Conservation (phyloP, 1,140 invertebrate species). For the Uloborus diversus region DNA sequence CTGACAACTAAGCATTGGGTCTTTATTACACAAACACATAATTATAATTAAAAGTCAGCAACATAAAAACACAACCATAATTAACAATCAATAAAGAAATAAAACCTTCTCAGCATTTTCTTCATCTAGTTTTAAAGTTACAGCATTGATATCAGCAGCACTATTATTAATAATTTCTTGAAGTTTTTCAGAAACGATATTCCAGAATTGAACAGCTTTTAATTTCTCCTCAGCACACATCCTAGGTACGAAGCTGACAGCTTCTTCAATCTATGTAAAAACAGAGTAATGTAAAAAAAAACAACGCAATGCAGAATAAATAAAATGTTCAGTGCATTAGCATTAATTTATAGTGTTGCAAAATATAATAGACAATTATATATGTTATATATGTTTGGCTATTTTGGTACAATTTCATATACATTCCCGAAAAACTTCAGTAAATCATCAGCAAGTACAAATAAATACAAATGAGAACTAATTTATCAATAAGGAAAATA, state of each 20-base stretch:
- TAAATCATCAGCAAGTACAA: too few species aligned
- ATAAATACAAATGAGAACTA: too few species aligned
- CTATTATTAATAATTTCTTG: slow-evolving; percentile 63
- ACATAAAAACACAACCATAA: too few species aligned
- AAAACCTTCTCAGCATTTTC: slow-evolving; percentile 51
- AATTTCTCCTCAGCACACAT: slow-evolving; percentile 62
- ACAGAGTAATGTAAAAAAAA: slow-evolving; percentile 50
- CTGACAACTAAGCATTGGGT: too few species aligned
- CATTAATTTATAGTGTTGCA: background rate
- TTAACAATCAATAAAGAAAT: background rate
- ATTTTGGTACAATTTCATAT: background rate
- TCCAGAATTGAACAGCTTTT: slow-evolving; percentile 63
- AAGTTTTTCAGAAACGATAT: slow-evolving; percentile 62
- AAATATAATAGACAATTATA: background rate
- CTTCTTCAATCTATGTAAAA: slow-evolving; percentile 62
- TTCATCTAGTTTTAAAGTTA: slow-evolving; percentile 59
- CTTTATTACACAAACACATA: too few species aligned
- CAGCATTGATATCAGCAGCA: slow-evolving; percentile 61
- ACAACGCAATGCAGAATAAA: background rate
- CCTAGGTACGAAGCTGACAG: slow-evolving; percentile 60
- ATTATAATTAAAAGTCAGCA: too few species aligned
- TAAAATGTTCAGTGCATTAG: background rate
- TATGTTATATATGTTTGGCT: background rate
- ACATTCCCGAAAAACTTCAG: background rate
- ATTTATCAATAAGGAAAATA: too few species aligned